Evolutionary conservation across 2,113 vertebrate species (phyloP).

Genomic region (Phaethornis superciliosus): DNA sequence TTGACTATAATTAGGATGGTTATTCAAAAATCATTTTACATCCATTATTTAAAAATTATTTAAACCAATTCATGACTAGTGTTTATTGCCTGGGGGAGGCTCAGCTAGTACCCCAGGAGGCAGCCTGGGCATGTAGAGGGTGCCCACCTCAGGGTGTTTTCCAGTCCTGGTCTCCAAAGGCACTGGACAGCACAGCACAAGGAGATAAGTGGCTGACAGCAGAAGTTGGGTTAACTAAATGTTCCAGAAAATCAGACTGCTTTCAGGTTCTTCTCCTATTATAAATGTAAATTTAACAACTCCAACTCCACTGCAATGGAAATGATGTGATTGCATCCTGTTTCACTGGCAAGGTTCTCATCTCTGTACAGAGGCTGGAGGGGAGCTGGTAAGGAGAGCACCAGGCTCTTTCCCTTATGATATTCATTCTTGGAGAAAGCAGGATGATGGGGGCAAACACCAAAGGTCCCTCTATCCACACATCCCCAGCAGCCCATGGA

Average conservation of each 20-base stretch:
- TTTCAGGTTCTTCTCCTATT: neutral
- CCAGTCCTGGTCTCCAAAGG: neutral
- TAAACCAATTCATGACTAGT: neutral
- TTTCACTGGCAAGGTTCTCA: neutral
- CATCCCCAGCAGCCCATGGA: neutral
- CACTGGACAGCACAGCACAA: neutral
- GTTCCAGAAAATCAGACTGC: neutral
- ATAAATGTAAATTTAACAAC: slow-evolving; percentile 25
- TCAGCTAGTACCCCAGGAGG: neutral
- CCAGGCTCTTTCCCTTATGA: neutral
- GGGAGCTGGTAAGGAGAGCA: neutral
- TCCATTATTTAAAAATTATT: neutral
- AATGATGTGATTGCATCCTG: neutral
- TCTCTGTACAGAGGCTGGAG: neutral
- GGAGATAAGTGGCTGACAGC: neutral
- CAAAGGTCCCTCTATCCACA: neutral
- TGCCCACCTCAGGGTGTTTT: neutral
- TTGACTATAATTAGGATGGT: slow-evolving; percentile 12
- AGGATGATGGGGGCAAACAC: neutral
- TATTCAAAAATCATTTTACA: slow-evolving; percentile 13
- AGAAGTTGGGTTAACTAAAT: neutral
- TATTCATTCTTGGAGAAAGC: neutral
- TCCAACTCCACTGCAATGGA: neutral
- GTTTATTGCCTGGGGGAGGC: neutral
- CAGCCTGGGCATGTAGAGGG: neutral